Evolutionary conservation across 1,140 invertebrate genomes (phyloP), one percentile per base, ranked within the genome.

Genomic region (Triops longicaudatus): DNA sequence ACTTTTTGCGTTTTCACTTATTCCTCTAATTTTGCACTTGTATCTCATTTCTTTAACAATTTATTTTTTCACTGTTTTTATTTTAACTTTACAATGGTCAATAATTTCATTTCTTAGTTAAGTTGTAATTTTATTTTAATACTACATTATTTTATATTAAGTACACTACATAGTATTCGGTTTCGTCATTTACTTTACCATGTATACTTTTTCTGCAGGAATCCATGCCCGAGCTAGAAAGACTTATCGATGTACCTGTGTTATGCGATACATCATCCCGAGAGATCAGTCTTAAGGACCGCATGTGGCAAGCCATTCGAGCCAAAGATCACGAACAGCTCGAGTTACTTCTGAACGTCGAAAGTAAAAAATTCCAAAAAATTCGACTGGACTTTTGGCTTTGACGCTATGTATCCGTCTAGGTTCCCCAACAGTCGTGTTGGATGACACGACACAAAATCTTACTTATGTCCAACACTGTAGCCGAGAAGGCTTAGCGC

Each of bases 401-500:
- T 73, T 73, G n/a, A 22, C 27, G 27, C 17, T 6, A 27, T 28
- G 1, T 17, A 73, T 73, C 26, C 11, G 71, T 73, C 12, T 37
- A 37, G 73, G 10, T 42, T 22, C 50, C 17, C 14, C 7, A 6
- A 14, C 28, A 41, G 41, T 26, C 26, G 22, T 50, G 12, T 44
- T 75, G 12, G 74, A 75, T 42, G 37, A 41, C 37, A 26, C 72
- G 10, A 26, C 75, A 2, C 37, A 72, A 26, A 73, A 27, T 22
- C 26, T 37, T 41, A 77, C 77, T 42, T 74, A 26, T 27, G 76
- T 80, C 14, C 80, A 80, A 31, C 27, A 75, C 4, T 79, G 79
- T n/a, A 31, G 50, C 10, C 76, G 77, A 31, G 79, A 79, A 37
- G 74, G 71, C 78, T 80, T 79, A 7, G 78, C 82, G 81, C 83